Conservation (phyloP, 2,113 vertebrate genomes). For the Anhinga rufa region DNA sequence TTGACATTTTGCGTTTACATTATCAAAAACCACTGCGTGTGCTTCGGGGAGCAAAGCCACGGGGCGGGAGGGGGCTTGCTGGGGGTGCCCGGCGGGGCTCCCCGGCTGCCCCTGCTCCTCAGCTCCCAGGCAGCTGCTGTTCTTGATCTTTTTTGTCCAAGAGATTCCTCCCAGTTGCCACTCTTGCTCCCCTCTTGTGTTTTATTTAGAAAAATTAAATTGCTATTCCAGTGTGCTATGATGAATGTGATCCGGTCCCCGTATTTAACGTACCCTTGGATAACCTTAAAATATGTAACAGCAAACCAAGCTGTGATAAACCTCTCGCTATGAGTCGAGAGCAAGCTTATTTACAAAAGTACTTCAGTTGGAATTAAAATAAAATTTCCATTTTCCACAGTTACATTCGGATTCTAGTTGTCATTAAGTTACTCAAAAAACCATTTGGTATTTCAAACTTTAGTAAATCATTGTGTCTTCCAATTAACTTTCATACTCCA, state of each 20-base stretch:
- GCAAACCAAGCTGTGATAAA: background rate
- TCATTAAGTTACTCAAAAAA: conserved; percentile 27
- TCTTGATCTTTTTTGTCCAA: background rate
- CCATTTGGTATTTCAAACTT: conserved; percentile 28
- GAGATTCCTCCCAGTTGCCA: background rate
- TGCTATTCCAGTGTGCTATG: background rate
- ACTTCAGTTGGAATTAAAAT: conserved; percentile 41
- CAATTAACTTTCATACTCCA: conserved; percentile 42
- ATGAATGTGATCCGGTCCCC: background rate
- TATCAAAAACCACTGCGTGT: fast-evolving
- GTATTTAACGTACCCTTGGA: background rate
- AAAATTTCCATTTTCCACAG: conserved; percentile 18
- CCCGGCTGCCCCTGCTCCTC: fast-evolving
- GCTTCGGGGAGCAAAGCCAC: fast-evolving
- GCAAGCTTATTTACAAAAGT: conserved; percentile 28
- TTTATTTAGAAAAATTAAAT: background rate
- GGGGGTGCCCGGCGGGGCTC: background rate
- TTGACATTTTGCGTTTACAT: background rate
- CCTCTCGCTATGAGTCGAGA: background rate
- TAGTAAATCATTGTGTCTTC: conserved; percentile 45
- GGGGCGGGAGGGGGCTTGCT: background rate
- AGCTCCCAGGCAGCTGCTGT: background rate
- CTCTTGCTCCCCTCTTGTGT: background rate
- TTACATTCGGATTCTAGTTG: background rate
- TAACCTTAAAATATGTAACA: background rate